Conservation (phyloP, 2,797 vertebrate species). For the Anas capensis region DNA sequence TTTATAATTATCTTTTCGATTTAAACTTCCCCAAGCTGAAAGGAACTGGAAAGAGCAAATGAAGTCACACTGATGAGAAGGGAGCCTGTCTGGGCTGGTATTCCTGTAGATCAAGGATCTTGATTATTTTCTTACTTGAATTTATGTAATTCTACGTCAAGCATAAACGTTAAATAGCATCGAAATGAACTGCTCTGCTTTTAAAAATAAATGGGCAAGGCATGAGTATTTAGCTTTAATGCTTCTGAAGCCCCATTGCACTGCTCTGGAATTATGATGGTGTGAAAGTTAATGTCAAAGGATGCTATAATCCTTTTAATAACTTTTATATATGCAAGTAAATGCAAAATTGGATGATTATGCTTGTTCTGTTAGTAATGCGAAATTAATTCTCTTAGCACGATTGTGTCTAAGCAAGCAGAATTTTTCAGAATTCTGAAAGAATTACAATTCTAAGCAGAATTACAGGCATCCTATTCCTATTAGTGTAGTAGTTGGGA, state of each 20-base stretch:
- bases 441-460: too few species aligned
- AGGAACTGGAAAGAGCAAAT: neutral
- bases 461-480: neutral
- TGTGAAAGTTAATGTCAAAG: neutral
- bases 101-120: neutral
- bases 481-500: neutral
- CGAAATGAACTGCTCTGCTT: neutral
- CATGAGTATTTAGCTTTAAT: neutral
- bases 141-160: neutral
- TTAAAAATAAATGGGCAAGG: neutral
- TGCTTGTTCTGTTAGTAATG: neutral
- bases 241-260: neutral
- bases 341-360: neutral
- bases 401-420: neutral
- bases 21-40: neutral
- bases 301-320: neutral
- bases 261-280: neutral
- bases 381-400: neutral
- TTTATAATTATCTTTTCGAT: neutral
- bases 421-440: too few species aligned
- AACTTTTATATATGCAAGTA: neutral
- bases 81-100: neutral
- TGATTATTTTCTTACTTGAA: neutral
- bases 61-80: neutral
- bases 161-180: neutral